Evolutionary conservation across 35 echinoderm and acorn worm species (phyloP).

Genomic region (Holothuria glaberrima): DNA sequence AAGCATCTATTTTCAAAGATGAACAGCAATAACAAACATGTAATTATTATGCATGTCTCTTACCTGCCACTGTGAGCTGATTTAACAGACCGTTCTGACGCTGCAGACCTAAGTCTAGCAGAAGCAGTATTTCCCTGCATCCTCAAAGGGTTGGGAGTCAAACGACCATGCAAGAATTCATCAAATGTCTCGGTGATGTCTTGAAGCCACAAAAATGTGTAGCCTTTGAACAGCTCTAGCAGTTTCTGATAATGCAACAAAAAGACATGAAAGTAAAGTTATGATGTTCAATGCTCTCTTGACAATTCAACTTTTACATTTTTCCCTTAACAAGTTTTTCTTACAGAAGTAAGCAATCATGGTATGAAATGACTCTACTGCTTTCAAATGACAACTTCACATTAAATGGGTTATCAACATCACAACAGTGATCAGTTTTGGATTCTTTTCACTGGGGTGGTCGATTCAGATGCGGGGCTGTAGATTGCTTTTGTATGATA

Average conservation of each 20-base stretch:
- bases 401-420: too few species aligned
- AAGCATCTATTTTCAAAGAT: not conserved
- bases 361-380: too few species aligned
- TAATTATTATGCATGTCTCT: not conserved
- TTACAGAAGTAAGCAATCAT: too few species aligned
- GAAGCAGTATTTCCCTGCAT: slow-evolving; percentile 70
- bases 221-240: slow-evolving; percentile 85
- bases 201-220: slow-evolving; percentile 97
- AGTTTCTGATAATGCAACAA: slow-evolving; percentile 69
- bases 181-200: slow-evolving; percentile 98
- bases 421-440: too few species aligned
- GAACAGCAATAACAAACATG: not conserved
- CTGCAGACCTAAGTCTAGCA: slow-evolving; percentile 82
- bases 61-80: slow-evolving; percentile 96
- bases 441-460: too few species aligned
- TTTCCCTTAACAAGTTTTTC: too few species aligned
- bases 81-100: slow-evolving; percentile 86
- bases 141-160: slow-evolving; percentile 85
- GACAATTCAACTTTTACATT: too few species aligned
- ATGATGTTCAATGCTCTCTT: too few species aligned
- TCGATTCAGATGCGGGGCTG: too few species aligned
- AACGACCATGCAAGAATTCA: slow-evolving; percentile 92
- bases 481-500: too few species aligned
- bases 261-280: too few species aligned
- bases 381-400: too few species aligned